Conservation (phyloP, 2,113 vertebrate genomes). For the Paracanthobrama guichenoti region DNA sequence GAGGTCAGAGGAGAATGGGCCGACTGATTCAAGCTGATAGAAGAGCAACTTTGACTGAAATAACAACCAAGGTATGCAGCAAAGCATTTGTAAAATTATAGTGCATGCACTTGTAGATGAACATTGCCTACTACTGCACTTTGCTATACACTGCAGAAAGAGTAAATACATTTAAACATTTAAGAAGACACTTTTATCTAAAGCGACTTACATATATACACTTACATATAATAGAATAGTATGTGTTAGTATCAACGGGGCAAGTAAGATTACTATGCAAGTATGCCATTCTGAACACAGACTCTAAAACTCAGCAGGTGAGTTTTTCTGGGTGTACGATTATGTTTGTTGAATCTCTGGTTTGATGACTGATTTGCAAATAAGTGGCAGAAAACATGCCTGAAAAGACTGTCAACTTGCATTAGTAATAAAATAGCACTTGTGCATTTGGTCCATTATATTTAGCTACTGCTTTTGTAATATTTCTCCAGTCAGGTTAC, state of each 20-base stretch:
- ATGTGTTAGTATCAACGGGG: no score
- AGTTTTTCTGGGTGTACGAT: not conserved
- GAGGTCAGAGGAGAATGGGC: no score
- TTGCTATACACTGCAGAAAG: not conserved
- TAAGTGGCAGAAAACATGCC: not conserved
- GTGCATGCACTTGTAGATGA: not conserved
- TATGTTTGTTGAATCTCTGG: conserved; percentile 9
- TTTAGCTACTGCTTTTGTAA: conserved; percentile 10
- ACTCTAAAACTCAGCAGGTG: not conserved
- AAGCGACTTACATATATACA: no score
- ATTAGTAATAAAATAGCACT: not conserved
- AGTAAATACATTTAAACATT: not conserved
- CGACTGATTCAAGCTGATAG: no score
- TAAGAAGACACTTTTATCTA: no score
- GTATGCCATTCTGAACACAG: not conserved
- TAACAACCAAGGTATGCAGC: no score
- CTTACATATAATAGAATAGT: no score
- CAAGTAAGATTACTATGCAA: not conserved
- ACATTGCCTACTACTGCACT: not conserved
- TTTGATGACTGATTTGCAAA: conserved; percentile 15
- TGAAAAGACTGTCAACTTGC: conserved; percentile 1
- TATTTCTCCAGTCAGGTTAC: conserved; percentile 14
- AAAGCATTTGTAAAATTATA: no score
- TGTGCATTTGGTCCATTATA: conserved; percentile 9
- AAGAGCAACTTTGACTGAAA: no score